These are phyloP conservation scores for Eulemur macaco DNA, from an alignment of 2,113 vertebrate genomes.

Conservation along the genomic window DNA sequence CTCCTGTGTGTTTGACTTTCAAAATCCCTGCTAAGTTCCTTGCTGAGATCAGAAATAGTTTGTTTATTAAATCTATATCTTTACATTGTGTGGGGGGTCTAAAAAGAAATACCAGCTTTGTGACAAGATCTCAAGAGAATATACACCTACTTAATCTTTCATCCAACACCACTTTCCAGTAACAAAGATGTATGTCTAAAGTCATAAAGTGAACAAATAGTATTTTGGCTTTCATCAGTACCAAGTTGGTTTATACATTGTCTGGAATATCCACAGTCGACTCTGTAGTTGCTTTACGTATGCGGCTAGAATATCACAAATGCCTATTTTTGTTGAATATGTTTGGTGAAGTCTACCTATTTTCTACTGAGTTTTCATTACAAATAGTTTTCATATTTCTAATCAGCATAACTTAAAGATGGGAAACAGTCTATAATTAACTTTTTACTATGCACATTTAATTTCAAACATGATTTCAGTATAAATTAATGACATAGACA, in stretches of 20 bases:
- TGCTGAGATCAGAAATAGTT: constrained; percentile 83
- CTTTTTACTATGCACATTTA: background rate
- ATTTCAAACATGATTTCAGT: background rate
- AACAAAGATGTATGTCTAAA: constrained; percentile 58
- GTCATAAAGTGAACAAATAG: constrained; percentile 33
- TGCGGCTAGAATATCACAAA: background rate
- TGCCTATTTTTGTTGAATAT: background rate
- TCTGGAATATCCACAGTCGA: background rate
- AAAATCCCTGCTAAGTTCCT: constrained; percentile 85
- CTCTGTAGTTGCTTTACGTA: background rate
- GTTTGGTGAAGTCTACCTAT: background rate
- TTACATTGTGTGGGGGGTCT: constrained; percentile 82
- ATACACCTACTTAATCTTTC: constrained; percentile 74
- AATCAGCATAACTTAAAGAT: background rate
- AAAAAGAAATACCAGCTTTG: constrained; percentile 62
- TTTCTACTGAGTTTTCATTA: background rate
- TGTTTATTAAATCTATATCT: constrained; percentile 85
- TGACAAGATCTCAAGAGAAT: constrained; percentile 54
- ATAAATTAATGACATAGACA: background rate
- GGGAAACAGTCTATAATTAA: background rate
- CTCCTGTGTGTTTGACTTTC: constrained; percentile 85
- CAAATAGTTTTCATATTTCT: background rate
- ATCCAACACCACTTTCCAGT: constrained; percentile 63
- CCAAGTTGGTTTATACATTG: background rate
- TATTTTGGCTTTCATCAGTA: constrained; percentile 2